Evolutionary conservation across 2,888 invertebrate genomes (phyloP).

Genomic region (Heliconius ethilla): DNA sequence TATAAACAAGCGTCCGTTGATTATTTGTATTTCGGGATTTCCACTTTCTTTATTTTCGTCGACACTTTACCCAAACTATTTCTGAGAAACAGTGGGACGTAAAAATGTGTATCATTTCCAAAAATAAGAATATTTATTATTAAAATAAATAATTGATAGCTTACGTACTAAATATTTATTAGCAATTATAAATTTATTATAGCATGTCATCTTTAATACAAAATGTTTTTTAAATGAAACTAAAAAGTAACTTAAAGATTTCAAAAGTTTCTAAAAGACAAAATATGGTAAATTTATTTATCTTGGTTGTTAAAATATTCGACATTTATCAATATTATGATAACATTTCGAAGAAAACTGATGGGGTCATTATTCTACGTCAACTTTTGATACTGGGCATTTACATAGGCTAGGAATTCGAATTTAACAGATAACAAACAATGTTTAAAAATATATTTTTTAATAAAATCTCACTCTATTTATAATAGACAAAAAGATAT

Average conservation of each 20-base stretch:
- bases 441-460: not conserved
- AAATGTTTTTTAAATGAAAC: too few relatives aligned
- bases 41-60: constrained; percentile 9
- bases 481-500: too few relatives aligned
- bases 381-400: not conserved
- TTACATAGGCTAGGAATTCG: not conserved
- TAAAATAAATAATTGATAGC: too few relatives aligned
- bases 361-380: not conserved
- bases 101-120: not conserved
- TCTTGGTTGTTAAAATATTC: not conserved
- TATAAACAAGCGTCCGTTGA: constrained; percentile 1
- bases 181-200: too few relatives aligned
- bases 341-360: not conserved
- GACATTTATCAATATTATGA: not conserved
- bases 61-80: constrained; percentile 11
- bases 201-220: too few relatives aligned
- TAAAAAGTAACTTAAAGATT: too few relatives aligned
- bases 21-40: constrained; percentile 13
- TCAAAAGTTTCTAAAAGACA: not conserved
- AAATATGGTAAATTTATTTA: not conserved
- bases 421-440: not conserved
- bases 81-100: constrained; percentile 15
- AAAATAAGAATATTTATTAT: not conserved
- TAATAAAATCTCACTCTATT: too few relatives aligned
- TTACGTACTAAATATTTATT: too few relatives aligned